phyloP scores from a whole-genome alignment of 1,140 invertebrate species.

The Diorhabda elongata region DNA sequence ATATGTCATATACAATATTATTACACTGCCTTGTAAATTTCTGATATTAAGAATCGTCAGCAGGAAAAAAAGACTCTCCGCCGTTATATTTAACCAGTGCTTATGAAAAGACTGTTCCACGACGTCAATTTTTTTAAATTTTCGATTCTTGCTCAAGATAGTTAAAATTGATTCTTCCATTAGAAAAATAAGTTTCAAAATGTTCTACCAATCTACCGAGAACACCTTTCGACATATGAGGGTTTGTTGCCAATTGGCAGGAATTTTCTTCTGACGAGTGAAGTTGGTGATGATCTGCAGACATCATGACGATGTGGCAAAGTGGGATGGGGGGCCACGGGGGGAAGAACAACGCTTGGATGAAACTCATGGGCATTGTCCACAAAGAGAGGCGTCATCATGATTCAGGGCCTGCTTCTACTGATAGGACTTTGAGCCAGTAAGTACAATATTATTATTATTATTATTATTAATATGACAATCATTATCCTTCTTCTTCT shows the following conservation, averaged over 20 bases:
- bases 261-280: conserved; percentile 4
- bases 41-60: not conserved
- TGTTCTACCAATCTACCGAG: not conserved
- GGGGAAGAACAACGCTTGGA: conserved; percentile 72
- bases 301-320: conserved; percentile 67
- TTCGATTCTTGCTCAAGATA: not conserved
- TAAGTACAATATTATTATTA: conserved; percentile 48
- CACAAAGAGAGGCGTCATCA: conserved; percentile 67
- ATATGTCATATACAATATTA: no score
- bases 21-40: no score
- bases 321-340: conserved; percentile 69
- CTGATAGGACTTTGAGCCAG: conserved; percentile 62
- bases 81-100: not conserved
- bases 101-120: not conserved
- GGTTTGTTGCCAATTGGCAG: not conserved
- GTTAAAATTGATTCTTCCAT: not conserved
- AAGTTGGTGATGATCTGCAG: conserved; percentile 41
- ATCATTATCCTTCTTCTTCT: no score
- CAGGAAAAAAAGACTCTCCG: not conserved
- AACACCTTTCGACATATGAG: not conserved
- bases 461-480: not conserved
- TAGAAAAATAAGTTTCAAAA: not conserved
- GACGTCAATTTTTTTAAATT: not conserved
- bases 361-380: conserved; percentile 77
- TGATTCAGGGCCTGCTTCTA: conserved; percentile 57